Evolutionary conservation across 2,888 invertebrate genomes (phyloP), one percentile per base, ranked within the genome.

Genomic region (Carpatolechia fugitivella): DNA sequence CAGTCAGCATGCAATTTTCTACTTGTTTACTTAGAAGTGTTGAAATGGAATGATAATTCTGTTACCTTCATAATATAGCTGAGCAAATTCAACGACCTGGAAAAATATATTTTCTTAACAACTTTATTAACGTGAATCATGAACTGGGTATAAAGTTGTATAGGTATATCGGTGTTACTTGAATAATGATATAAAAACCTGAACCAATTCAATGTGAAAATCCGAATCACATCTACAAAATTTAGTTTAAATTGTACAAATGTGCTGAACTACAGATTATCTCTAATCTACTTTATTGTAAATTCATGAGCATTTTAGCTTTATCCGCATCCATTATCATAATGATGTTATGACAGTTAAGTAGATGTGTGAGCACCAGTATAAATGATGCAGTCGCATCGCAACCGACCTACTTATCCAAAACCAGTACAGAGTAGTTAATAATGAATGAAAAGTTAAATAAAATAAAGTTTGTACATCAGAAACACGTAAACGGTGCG

Each of bases 401-500:
- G 24, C 6, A 3, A 29, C 44, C 20, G 6, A 44, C 44, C 44
- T 29, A 44, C 29, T 29, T 29, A 44, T 29, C 29, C 6, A n/a
- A 29, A 44, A 44, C n/a, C 29, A 29, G 44, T 4, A 13, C 18
- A 44, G 8, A 13, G 44, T n/a, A 29, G 40, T 41, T 18, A 41
- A 1, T 20, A 41, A 44, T 24, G 44, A 29, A 44, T 10, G 11
- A 33, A 33, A 48, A 48, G n/a, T 11, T 31, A 33, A 13, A 31
- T n/a, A 18, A 24, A 53, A 53, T 46, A 38, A 54, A 47, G 38
- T 54, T 54, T 40, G 40, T 51, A 46, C 46, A 52, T 52, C 40
- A 56, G 48, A 40, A 56, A 48, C 48, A 38, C 24, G 56, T 56
- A 48, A 56, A 56, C 46, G 52, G 29, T 56, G 14, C 7, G 33